Conservation (phyloP, 2,797 vertebrate species). For the Melanogrammus aeglefinus region DNA sequence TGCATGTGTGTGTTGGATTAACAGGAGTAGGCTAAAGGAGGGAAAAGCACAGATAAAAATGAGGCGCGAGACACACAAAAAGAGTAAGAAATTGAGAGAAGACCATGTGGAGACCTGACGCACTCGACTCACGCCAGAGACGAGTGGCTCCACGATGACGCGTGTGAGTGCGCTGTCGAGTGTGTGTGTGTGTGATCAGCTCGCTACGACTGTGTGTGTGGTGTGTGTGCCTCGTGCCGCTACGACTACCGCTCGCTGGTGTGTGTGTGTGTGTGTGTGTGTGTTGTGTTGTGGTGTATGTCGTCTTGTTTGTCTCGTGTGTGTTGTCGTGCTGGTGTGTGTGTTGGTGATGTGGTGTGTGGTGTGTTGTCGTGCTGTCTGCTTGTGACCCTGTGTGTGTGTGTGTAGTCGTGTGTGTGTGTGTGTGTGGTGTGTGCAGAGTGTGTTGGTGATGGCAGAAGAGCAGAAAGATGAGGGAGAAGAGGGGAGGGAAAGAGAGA, state of each 20-base stretch:
- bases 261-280: neutral
- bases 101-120: neutral
- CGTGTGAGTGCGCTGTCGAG: too few species aligned
- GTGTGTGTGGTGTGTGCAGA: neutral
- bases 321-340: too few species aligned
- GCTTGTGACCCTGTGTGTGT: neutral
- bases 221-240: too few species aligned
- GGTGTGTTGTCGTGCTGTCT: neutral
- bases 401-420: slow-evolving; percentile 5
- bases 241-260: too few species aligned
- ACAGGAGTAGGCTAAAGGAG: neutral
- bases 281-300: neutral
- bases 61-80: neutral
- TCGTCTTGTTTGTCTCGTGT: too few species aligned
- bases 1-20: slow-evolving; percentile 1
- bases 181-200: neutral
- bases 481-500: slow-evolving; percentile 34
- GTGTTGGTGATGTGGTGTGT: neutral
- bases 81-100: slow-evolving; percentile 2
- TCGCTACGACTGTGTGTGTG: too few species aligned
- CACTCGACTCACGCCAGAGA: too few species aligned
- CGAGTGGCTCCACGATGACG: too few species aligned
- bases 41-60: neutral
- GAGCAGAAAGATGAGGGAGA: slow-evolving; percentile 35
- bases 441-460: slow-evolving; percentile 27